phyloP scores from a whole-genome alignment of 2,113 vertebrate genomes.

The Nesoenas mayeri region DNA sequence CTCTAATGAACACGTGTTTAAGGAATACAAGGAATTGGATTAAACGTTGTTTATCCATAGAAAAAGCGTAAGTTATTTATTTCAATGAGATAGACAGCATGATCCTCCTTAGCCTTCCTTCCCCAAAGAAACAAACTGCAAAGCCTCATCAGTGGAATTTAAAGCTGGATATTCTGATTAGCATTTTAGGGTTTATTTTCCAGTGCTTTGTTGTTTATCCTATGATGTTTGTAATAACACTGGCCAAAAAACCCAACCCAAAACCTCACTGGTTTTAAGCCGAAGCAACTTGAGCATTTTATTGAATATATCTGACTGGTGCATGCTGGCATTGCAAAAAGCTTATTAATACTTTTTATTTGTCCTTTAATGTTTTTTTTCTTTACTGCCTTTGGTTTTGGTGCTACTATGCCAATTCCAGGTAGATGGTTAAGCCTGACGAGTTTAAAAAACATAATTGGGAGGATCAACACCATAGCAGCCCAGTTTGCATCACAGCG shows the following conservation, averaged over 20 bases:
- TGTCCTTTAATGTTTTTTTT: neutral
- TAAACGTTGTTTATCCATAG: too few species aligned
- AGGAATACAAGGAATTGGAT: too few species aligned
- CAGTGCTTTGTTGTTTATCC: neutral
- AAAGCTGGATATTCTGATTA: neutral
- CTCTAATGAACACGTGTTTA: too few species aligned
- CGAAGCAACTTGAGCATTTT: neutral
- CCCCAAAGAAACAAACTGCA: neutral
- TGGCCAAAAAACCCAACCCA: neutral
- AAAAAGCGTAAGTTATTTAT: too few species aligned
- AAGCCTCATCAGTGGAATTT: neutral
- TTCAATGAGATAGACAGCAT: neutral
- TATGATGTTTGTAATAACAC: neutral
- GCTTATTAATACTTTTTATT: neutral
- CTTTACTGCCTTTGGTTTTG: neutral
- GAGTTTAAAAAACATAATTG: neutral
- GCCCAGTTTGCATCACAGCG: accelerated
- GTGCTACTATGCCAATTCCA: neutral
- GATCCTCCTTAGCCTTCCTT: neutral
- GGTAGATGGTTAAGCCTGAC: neutral
- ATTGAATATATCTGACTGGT: neutral
- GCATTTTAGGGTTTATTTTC: neutral
- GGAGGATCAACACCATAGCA: neutral
- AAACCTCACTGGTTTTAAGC: neutral
- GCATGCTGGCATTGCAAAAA: neutral